Base-by-base conservation (phyloP, 2,113 vertebrate species). In the Cranoglanis bouderius region DNA sequence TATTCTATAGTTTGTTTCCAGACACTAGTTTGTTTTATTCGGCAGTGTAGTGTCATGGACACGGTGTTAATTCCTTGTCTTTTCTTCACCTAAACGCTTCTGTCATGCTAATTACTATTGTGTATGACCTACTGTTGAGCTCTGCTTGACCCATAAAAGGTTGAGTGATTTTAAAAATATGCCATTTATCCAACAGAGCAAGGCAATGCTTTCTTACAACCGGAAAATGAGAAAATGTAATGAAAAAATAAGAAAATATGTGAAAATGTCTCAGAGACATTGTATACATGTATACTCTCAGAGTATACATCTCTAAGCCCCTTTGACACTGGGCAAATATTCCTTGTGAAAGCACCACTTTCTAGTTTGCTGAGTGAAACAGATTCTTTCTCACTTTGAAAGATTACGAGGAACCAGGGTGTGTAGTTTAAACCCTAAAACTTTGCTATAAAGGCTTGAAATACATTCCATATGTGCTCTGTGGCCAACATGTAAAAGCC, bases 401-500 rank as follows among this genome's bases (percentile, higher is more conserved):
- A 90, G 53, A 89, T 91, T 90, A 91, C 77, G 51, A 91, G 91
- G 70, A 67, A 87, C 72, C 63, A 57, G 85, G 87, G 89, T 40
- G 85, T 80, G 74, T 63, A 81, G 55, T 35, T 43, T 38, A 19
- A 87, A 87, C 88, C 91, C 87, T 87, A 85, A 85, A 87, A 77
- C 75, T 89, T 77, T 77, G 86, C 88, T 81, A 89, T 89, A 90
- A 82, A 89, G 89, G 40, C 92, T 93, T 93, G 91, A 94, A 94
- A 94, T 94, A 94, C 91, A 95, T 95, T 93, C 93, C 93, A 93
- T 93, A 93, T 89, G 93, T 93, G 92, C 81, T 94, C 49, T 85
- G 89, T 26, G 89, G 87, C 59, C 67, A 85, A 63, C 87, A 55
- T 87, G 74, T 85, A 59, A 88, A 85, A 81, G 43, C 59, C 74